phyloP scores from a whole-genome alignment of 2,797 vertebrate species.

The Sebastes hubbsi region DNA sequence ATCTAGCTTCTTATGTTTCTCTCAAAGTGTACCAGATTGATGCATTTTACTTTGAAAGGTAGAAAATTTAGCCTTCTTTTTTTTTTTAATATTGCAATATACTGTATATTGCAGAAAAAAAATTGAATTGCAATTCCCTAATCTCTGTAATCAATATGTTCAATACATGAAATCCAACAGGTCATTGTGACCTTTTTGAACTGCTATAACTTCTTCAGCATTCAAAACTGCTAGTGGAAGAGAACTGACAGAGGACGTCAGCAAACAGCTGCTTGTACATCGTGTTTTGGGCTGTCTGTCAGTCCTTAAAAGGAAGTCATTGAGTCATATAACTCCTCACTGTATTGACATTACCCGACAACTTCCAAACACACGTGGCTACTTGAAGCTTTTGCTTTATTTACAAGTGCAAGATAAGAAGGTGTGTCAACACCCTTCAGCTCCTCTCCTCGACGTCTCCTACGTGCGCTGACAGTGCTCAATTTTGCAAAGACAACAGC shows the following conservation, averaged over 20 bases:
- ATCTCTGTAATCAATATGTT: no score
- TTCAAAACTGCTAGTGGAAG: not conserved
- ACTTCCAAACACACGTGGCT: conserved; percentile 34
- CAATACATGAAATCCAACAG: not conserved
- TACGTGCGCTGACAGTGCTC: conserved; percentile 32
- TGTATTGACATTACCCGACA: conserved; percentile 29
- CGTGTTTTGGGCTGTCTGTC: not conserved
- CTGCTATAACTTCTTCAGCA: not conserved
- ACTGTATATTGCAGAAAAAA: no score
- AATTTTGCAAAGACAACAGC: conserved; percentile 67
- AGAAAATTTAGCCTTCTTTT: no score
- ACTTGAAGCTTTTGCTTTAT: conserved; percentile 46
- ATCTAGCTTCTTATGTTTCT: no score
- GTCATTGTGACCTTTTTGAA: not conserved
- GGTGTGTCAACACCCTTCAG: conserved; percentile 64
- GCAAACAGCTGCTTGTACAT: not conserved
- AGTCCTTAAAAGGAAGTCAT: conserved; percentile 6
- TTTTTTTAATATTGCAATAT: no score
- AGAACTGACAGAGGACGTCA: not conserved
- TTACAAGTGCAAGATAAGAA: conserved; percentile 54
- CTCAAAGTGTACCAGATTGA: no score
- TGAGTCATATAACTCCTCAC: not conserved
- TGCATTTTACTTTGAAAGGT: no score
- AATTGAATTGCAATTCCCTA: no score
- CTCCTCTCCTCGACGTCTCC: not conserved